phyloP scores from a whole-genome alignment of 2,113 vertebrate genomes.

The Cephalopterus ornatus region DNA sequence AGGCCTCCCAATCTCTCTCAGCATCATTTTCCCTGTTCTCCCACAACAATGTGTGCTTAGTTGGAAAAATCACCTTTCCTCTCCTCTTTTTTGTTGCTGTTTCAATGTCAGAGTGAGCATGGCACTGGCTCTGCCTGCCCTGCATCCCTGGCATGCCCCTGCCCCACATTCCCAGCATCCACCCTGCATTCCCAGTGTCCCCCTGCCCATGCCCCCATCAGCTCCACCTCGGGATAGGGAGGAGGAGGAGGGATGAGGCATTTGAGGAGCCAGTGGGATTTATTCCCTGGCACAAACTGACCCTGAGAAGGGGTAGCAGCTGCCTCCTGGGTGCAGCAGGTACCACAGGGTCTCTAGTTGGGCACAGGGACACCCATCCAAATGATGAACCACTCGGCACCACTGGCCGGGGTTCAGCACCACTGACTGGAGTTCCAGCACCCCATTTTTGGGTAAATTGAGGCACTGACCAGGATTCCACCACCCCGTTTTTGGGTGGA shows the following conservation, averaged over 20 bases:
- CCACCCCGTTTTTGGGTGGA: not conserved
- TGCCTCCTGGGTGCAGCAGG: not conserved
- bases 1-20: not conserved
- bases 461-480: not conserved
- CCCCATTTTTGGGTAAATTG: not conserved
- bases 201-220: not conserved
- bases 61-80: not conserved
- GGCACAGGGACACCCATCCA: accelerated
- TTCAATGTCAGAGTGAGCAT: accelerated
- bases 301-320: not conserved
- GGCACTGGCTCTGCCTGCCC: not conserved
- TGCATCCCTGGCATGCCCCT: not conserved
- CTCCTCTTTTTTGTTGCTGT: no score
- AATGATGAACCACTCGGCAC: accelerated
- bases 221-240: not conserved
- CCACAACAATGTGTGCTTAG: accelerated
- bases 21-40: not conserved
- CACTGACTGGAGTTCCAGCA: accelerated
- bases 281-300: not conserved
- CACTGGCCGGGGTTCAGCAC: not conserved
- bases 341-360: not conserved
- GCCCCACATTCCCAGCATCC: not conserved
- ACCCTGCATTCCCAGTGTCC: not conserved
- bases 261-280: not conserved
- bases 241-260: not conserved